These are phyloP conservation scores for Dynastes maya DNA, from an alignment of 2,888 invertebrate species.

Conservation along the genomic window DNA sequence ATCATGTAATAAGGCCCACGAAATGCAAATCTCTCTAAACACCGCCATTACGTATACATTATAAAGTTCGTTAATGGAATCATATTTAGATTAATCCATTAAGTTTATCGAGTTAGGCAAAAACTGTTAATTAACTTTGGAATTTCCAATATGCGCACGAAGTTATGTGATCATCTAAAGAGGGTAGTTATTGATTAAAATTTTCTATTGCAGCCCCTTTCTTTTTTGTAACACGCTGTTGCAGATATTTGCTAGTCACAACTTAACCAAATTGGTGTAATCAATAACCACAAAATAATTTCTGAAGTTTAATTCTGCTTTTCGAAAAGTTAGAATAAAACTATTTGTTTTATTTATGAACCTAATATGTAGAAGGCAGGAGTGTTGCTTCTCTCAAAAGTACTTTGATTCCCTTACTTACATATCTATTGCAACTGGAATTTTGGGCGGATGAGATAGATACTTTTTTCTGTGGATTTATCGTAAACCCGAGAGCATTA, in stretches of 20 bases:
- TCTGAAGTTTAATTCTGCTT: too few relatives aligned
- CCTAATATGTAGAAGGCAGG: too few relatives aligned
- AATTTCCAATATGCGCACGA: conserved; percentile 14
- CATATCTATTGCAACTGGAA: too few relatives aligned
- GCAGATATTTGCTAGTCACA: background rate
- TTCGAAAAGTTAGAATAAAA: too few relatives aligned
- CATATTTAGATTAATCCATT: conserved; percentile 31
- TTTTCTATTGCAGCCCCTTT: background rate
- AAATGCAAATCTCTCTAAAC: conserved; percentile 21
- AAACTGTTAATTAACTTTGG: conserved; percentile 21
- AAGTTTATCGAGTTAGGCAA: conserved; percentile 19
- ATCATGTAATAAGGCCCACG: conserved; percentile 22
- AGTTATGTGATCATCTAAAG: conserved; percentile 11
- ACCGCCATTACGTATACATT: conserved; percentile 7
- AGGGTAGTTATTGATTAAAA: conserved; percentile 30
- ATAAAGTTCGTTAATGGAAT: conserved; percentile 21
- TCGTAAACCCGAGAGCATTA: too few relatives aligned
- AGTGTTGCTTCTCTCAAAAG: too few relatives aligned
- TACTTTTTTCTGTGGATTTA: too few relatives aligned
- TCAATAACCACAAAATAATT: too few relatives aligned
- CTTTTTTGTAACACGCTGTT: conserved; percentile 8
- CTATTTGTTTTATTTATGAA: too few relatives aligned
- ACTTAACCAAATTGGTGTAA: background rate
- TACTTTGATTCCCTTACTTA: too few relatives aligned
- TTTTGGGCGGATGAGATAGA: too few relatives aligned